Base-by-base conservation (phyloP, 1,140 invertebrate species). In the Pectinophora gossypiella region DNA sequence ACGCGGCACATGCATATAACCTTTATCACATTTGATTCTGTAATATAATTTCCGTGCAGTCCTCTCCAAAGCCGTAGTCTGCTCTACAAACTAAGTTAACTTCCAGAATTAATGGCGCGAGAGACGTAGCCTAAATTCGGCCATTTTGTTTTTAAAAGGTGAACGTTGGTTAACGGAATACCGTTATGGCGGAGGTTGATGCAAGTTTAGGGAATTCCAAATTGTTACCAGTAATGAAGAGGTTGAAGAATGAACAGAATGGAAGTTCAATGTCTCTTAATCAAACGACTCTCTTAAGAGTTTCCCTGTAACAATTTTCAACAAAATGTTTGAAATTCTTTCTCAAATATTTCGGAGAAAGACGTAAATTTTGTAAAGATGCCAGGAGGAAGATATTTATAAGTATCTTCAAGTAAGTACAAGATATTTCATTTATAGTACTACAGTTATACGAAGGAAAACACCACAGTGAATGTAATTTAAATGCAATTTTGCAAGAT, bases 71-170 rank as follows among this genome's bases (percentile, higher is more conserved):
- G 23, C 5, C 23, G 5, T 27, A 27, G n/a, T n/a, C n/a, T n/a
- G 12, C 23, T 27, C 23, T 12, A 27, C 12, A 27, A 61, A 62
- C 56, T 57, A 56, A 64, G 55, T 61, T 66, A 66, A 51, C 58
- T 64, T 59, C 52, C 61, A 19, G 51, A 67, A 70, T 70, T 70
- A 67, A 67, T 67, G 61, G 58, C 48, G 53, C 58, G 54, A n/a
- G 38, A 59, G 44, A 66, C 65, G 67, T 62, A 56, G 35, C 55
- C 55, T 46, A 54, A 67, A 61, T 61, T 61, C 61, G 48, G 43
- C 44, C 42, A 47, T 49, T 56, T 51, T 54, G 38, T 59, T 61
- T 67, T 65, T 56, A 32, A n/a, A n/a, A n/a, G n/a, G n/a, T n/a
- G n/a, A n/a, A n/a, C n/a, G n/a, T n/a, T n/a, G n/a, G n/a, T n/a